Percentiles rank a stretch among this genome's conserved stretches.
Evolutionary conservation across 92 coral and sea anemone genomes (phyloP).

Genomic region (Palythoa heliodiscus): DNA sequence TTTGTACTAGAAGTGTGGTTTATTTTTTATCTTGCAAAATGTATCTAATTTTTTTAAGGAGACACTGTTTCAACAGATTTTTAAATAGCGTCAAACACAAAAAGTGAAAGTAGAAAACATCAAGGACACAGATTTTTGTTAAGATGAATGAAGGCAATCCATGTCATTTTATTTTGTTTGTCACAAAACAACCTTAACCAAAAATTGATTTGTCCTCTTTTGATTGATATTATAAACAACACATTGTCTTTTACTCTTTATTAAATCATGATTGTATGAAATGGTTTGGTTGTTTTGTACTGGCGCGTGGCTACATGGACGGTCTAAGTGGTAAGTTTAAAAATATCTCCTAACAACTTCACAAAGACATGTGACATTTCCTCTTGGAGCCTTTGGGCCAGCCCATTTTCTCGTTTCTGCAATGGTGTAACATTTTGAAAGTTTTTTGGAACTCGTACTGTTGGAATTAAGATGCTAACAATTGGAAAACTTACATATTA

Average conservation of each 20-base stretch:
- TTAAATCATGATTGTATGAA: conserved; percentile 9
- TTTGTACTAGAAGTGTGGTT: neutral
- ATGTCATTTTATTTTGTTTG: conserved; percentile 5
- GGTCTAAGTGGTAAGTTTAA: conserved; percentile 56
- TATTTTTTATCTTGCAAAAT: neutral
- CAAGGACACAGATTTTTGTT: conserved; percentile 34
- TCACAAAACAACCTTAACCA: conserved; percentile 39
- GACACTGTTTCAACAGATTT: neutral
- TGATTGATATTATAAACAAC: neutral
- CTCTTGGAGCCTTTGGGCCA: conserved; percentile 66
- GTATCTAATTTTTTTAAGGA: neutral
- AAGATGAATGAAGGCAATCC: conserved; percentile 23
- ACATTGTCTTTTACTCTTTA: neutral
- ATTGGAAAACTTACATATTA: neutral
- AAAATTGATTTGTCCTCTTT: neutral
- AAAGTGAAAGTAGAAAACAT: conserved; percentile 24
- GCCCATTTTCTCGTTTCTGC: conserved; percentile 19
- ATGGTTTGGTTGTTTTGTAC: conserved; percentile 45
- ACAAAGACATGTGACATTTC: conserved; percentile 82
- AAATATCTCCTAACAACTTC: neutral
- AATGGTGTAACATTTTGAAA: neutral
- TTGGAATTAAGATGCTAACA: neutral
- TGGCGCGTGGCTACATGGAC: conserved; percentile 41
- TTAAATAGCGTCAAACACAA: neutral
- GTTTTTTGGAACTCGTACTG: neutral